These are phyloP conservation scores for Leptinotarsa defecta DNA, from an alignment of 1,140 invertebrate species.

Conservation along the genomic window DNA sequence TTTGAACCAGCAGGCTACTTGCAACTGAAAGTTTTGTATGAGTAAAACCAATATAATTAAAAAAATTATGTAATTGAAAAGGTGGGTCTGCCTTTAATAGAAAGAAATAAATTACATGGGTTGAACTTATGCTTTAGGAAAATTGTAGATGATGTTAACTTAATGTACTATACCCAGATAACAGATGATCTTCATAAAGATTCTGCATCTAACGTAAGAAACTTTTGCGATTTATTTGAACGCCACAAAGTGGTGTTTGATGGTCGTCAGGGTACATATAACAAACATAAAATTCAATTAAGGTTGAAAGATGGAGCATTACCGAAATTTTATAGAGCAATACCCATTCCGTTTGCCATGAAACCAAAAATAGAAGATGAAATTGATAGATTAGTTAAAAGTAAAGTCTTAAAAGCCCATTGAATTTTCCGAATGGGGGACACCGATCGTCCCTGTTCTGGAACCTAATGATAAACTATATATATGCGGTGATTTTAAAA, in stretches of 20 bases:
- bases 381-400: no score
- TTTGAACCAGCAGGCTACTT: constrained; percentile 5
- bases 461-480: no score
- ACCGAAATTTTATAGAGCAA: background rate
- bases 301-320: background rate
- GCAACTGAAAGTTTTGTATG: background rate
- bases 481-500: no score
- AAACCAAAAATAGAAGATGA: no score
- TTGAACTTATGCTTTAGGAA: background rate
- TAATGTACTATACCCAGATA: no score
- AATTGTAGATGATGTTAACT: background rate
- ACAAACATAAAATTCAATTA: background rate
- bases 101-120: background rate
- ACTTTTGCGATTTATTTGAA: no score
- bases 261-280: background rate
- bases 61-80: background rate
- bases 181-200: no score
- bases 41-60: no score
- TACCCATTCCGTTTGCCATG: background rate
- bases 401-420: no score
- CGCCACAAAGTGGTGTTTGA: background rate
- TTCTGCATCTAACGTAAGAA: no score
- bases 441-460: no score
- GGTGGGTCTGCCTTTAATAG: background rate
- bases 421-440: no score